Evolutionary conservation across 2,797 vertebrate species (phyloP).

Genomic region (Rachycentron canadum): DNA sequence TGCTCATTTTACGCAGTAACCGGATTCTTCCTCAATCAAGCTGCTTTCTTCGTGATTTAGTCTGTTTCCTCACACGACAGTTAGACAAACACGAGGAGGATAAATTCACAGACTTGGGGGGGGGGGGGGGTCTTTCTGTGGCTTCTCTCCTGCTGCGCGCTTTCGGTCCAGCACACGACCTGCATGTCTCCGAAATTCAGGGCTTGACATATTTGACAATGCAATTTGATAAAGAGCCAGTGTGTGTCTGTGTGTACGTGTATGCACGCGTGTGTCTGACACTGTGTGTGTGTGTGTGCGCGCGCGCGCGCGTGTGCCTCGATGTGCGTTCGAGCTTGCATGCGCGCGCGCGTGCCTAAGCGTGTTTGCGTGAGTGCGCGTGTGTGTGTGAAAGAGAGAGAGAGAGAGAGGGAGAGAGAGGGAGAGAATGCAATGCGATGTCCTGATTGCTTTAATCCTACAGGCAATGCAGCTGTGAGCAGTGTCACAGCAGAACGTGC

Average conservation of each 20-base stretch:
- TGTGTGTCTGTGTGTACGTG: constrained; percentile 33
- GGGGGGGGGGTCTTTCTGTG: constrained; percentile 3
- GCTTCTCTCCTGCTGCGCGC: constrained; percentile 38
- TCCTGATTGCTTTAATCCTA: constrained; percentile 93
- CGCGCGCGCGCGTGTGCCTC: constrained; percentile 3
- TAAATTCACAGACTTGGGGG: constrained; percentile 17
- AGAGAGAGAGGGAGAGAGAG: constrained; percentile 19
- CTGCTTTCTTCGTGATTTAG: constrained; percentile 37
- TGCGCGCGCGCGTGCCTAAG: constrained; percentile 48
- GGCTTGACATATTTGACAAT: constrained; percentile 78
- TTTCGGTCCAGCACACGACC: constrained; percentile 55
- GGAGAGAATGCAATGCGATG: constrained; percentile 83
- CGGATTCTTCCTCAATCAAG: constrained; percentile 35
- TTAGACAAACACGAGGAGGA: constrained; percentile 11
- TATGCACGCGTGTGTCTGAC: constrained; percentile 26
- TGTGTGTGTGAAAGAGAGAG: constrained; percentile 9
- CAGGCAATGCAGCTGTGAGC: constrained; percentile 98
- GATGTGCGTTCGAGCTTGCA: constrained; percentile 1
- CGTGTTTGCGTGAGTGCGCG: constrained; percentile 41
- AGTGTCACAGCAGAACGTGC: constrained; percentile 79
- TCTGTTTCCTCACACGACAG: constrained; percentile 44
- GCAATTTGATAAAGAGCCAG: constrained; percentile 79
- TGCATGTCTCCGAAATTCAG: constrained; percentile 64
- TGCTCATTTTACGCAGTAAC: constrained; percentile 68
- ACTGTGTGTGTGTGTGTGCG: constrained; percentile 31